Base-by-base conservation (phyloP, 2,113 vertebrate species). In the Phasianus colchicus region DNA sequence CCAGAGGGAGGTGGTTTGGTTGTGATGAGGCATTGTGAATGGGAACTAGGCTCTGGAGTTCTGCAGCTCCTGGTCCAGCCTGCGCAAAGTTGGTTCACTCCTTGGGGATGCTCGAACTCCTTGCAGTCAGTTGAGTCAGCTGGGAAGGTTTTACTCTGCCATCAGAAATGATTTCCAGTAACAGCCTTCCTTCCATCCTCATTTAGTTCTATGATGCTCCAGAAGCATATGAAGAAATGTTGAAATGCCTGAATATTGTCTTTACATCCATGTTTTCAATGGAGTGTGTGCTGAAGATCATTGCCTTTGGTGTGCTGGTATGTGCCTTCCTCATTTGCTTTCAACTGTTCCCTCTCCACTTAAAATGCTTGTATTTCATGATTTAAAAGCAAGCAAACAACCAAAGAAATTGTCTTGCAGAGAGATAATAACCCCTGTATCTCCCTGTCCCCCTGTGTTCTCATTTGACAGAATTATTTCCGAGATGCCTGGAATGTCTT, bases 401-500 rank as follows among this genome's bases (percentile, higher is more conserved):
- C 64, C 54, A 14, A 22, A 20, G 7, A 45, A 1, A 25, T 15
- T 25, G 42, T 80, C 52, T 45, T 86, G n/a, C n/a, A 38, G 83
- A 70, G 34, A 60, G 21, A 32, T 60, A 90, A 43, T 94, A 95
- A 95, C 92, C n/a, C 47, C 54, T 58, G 85, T n/a, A 91, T 50
- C 84, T 52, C 17, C 83, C 43, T 93, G 3, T 79, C 61, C 72
- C 74, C 34, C 82, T 96, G 64, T 95, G 83, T 61, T 93, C 88
- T 76, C 72, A 5, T 96, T 96, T 94, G 95, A 18, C 95, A 99
- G 99, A 99, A 99, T 96, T 99, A 99, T 91, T 98, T 99, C 93
- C 98, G 99, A 95, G 99, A 99, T 48, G 99, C 99, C 96, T 99
- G 99, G 99, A 99, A 99, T 13, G 98, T 99, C 86, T 99, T 99